Percentiles rank a stretch among this genome's conserved stretches.
Conservation (phyloP, 2,888 invertebrate genomes). For the Candidula unifasciata region DNA sequence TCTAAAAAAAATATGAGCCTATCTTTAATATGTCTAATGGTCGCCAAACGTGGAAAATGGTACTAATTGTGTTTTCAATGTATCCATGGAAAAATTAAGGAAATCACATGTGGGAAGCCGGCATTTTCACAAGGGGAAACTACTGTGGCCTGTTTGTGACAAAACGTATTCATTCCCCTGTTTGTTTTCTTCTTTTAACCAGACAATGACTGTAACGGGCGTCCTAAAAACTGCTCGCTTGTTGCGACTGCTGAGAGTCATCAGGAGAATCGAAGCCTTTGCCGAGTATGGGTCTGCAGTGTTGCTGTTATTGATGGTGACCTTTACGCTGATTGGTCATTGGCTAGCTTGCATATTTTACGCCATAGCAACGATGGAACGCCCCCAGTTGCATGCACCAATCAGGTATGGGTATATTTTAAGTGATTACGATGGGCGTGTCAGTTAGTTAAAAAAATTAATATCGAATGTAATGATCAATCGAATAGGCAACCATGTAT, state of each 20-base stretch:
- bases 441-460: no score
- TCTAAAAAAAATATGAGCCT: no score
- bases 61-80: no score
- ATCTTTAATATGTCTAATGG: no score
- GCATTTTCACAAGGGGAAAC: no score
- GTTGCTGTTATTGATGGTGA: conserved; percentile 76
- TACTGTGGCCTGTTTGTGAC: not conserved
- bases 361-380: conserved; percentile 77
- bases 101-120: not conserved
- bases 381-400: conserved; percentile 68
- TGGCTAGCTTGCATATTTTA: conserved; percentile 79
- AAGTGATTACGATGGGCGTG: not conserved
- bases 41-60: no score
- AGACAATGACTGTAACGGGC: conserved; percentile 78
- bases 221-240: conserved; percentile 76
- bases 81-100: not conserved
- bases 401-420: conserved; percentile 56
- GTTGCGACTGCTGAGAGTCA: conserved; percentile 75
- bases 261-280: conserved; percentile 77
- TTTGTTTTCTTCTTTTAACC: conserved; percentile 54
- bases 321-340: conserved; percentile 77
- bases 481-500: no score
- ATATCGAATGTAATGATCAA: no score
- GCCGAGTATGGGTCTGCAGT: conserved; percentile 78
- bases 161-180: not conserved